Conservation (phyloP, 2,888 invertebrate genomes). For the Pandemis cinnamomeana region DNA sequence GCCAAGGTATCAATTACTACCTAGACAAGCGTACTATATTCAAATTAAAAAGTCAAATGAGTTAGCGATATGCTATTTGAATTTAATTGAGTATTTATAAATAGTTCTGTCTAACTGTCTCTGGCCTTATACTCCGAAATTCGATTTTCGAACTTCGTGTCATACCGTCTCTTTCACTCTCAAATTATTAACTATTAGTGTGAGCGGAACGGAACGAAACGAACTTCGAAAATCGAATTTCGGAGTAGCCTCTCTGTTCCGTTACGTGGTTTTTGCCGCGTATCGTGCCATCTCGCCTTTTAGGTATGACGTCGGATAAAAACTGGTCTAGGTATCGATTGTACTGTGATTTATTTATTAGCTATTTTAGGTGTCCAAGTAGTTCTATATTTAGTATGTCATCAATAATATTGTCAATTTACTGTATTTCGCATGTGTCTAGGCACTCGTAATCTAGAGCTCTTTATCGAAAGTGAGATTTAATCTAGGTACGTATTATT, state of each 20-base stretch:
- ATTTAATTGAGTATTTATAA: slow-evolving; percentile 26
- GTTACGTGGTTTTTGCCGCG: slow-evolving; percentile 33
- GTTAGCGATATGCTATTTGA: slow-evolving; percentile 25
- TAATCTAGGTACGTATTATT: too few relatives aligned
- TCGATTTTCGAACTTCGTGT: too few relatives aligned
- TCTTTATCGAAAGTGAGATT: too few relatives aligned
- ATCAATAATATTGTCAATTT: background rate
- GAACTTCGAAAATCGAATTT: too few relatives aligned
- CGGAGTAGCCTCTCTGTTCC: too few relatives aligned
- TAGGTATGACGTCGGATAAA: slow-evolving; percentile 1
- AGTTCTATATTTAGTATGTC: background rate
- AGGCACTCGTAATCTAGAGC: too few relatives aligned
- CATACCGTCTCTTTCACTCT: too few relatives aligned
- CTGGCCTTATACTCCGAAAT: too few relatives aligned
- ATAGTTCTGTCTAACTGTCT: slow-evolving; percentile 31
- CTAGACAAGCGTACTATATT: slow-evolving; percentile 2
- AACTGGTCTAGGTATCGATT: slow-evolving; percentile 27
- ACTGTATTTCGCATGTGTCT: too few relatives aligned
- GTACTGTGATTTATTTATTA: slow-evolving; percentile 15
- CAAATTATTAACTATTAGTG: too few relatives aligned
- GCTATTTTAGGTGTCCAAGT: slow-evolving; percentile 13
- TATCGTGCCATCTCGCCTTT: slow-evolving; percentile 20
- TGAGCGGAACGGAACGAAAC: too few relatives aligned
- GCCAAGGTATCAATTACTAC: slow-evolving; percentile 16
- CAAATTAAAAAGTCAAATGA: slow-evolving; percentile 31